phyloP scores from a whole-genome alignment of 1,140 invertebrate genomes.

The Leptinotarsa texana region DNA sequence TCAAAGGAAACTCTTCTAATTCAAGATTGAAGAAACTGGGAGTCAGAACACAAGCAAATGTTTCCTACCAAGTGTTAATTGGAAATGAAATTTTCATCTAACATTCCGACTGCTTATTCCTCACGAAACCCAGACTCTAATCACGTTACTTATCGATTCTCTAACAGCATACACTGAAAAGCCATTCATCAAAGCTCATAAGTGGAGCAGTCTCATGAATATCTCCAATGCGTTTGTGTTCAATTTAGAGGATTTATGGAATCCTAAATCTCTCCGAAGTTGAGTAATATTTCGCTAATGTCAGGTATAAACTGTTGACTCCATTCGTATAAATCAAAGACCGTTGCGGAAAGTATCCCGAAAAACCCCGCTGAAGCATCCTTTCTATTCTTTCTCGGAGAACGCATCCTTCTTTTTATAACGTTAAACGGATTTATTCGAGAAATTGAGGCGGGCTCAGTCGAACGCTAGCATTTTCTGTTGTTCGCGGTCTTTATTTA shows the following conservation, averaged over 20 bases:
- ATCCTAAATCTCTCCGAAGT: constrained; percentile 8
- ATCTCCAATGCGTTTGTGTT: constrained; percentile 6
- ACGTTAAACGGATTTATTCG: constrained; percentile 21
- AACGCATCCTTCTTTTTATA: constrained; percentile 18
- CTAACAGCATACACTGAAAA: not conserved
- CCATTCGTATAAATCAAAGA: constrained; percentile 5
- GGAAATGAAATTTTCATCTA: too few relatives aligned
- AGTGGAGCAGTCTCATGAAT: constrained; percentile 5
- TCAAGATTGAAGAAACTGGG: too few relatives aligned
- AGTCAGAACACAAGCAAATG: too few relatives aligned
- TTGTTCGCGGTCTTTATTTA: constrained; percentile 17
- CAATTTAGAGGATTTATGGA: constrained; percentile 14
- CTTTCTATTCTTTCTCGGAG: not conserved
- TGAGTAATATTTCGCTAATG: constrained; percentile 18
- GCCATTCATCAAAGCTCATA: constrained; percentile 4
- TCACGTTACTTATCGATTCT: too few relatives aligned
- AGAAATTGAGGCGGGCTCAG: constrained; percentile 8
- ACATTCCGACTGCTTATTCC: too few relatives aligned
- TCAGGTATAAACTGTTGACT: constrained; percentile 15
- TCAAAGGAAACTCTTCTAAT: too few relatives aligned
- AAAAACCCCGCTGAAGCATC: constrained; percentile 1
- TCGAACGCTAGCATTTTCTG: not conserved
- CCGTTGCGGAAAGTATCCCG: not conserved
- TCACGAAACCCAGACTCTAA: too few relatives aligned
- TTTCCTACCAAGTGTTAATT: too few relatives aligned